Percentiles rank a stretch among this genome's conserved stretches.
Conservation (phyloP, 2,888 invertebrate species). For the Noctua fimbriata region DNA sequence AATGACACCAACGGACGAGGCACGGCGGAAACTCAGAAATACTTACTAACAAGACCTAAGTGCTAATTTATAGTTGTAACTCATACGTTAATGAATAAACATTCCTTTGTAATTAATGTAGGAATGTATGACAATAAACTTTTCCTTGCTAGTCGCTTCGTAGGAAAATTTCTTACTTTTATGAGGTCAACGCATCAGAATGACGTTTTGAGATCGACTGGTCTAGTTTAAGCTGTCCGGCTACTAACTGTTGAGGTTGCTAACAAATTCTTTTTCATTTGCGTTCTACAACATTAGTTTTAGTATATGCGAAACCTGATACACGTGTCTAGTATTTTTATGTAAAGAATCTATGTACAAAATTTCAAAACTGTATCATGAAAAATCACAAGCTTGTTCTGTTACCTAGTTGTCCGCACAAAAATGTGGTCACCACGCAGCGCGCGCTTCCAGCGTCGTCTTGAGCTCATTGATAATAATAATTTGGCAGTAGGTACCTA, state of each 20-base stretch:
- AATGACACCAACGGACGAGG: neutral
- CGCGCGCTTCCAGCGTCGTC: too few relatives aligned
- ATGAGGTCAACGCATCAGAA: slow-evolving; percentile 70
- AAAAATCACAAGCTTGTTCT: too few relatives aligned
- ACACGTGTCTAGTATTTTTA: too few relatives aligned
- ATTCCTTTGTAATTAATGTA: slow-evolving; percentile 5
- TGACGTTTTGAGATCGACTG: slow-evolving; percentile 47
- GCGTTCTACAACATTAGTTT: too few relatives aligned
- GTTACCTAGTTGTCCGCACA: too few relatives aligned
- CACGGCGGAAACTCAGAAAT: neutral
- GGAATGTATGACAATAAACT: slow-evolving; percentile 5
- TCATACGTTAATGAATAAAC: slow-evolving; percentile 1
- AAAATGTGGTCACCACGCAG: too few relatives aligned
- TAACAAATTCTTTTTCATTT: too few relatives aligned
- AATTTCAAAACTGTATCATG: too few relatives aligned
- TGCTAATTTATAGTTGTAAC: neutral
- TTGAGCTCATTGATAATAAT: too few relatives aligned
- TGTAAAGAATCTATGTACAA: too few relatives aligned
- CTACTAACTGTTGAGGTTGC: neutral
- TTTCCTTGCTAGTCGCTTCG: slow-evolving; percentile 28
- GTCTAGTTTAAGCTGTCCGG: slow-evolving; percentile 16
- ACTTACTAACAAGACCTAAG: neutral
- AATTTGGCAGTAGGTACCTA: too few relatives aligned
- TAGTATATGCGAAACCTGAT: too few relatives aligned
- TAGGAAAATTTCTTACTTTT: slow-evolving; percentile 71